These are phyloP conservation scores for Empidonax traillii DNA, from an alignment of 2,113 vertebrate genomes.

Conservation along the genomic window DNA sequence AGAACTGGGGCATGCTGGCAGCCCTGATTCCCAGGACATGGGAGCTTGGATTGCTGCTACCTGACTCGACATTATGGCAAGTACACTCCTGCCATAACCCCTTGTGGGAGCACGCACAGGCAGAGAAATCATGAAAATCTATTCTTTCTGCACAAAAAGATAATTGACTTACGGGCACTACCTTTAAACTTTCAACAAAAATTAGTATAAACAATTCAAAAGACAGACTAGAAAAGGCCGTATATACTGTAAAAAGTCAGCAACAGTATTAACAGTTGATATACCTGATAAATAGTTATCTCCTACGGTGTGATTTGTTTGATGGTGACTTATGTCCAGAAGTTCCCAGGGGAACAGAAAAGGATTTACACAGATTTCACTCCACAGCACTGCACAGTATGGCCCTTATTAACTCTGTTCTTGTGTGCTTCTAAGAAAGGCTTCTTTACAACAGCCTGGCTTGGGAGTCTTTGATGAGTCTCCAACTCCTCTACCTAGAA, in stretches of 20 bases:
- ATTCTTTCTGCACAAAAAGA: neutral
- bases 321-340: neutral
- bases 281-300: neutral
- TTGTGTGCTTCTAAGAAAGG: neutral
- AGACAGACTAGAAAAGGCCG: neutral
- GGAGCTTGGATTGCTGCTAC: neutral
- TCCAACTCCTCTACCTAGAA: neutral
- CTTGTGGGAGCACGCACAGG: neutral
- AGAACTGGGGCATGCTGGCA: neutral
- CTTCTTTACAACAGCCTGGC: neutral
- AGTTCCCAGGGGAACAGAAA: neutral
- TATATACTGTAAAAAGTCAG: neutral
- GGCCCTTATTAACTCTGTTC: neutral
- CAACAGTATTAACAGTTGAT: neutral
- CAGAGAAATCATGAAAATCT: neutral
- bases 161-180: neutral
- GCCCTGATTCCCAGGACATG: neutral
- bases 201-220: neutral
- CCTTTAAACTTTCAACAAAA: neutral
- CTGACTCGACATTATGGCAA: neutral
- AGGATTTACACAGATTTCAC: constrained; percentile 3
- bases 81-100: neutral
- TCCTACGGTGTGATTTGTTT: neutral
- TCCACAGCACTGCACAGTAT: neutral
- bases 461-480: neutral